phyloP scores from a whole-genome alignment of 2,113 vertebrate genomes.

The Geothlypis trichas region DNA sequence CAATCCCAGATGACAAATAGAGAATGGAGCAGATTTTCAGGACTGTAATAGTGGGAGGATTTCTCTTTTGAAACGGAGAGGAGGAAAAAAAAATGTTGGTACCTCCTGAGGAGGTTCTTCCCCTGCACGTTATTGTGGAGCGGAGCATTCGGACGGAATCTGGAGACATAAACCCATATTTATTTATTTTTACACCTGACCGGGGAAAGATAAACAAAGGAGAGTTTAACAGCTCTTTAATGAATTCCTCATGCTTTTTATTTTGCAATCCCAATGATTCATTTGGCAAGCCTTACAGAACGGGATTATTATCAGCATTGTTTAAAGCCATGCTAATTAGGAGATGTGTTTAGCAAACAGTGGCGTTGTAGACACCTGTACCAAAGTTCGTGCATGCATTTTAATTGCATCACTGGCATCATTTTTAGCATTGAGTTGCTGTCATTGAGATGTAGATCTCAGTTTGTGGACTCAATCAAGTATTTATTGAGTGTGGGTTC shows the following conservation, averaged over 20 bases:
- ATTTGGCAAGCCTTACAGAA: conserved; percentile 19
- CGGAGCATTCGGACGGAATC: neutral
- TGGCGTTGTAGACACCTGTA: conserved; percentile 62
- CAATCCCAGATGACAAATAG: conserved; percentile 64
- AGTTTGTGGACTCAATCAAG: neutral
- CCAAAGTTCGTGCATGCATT: neutral
- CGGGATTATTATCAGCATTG: conserved; percentile 59
- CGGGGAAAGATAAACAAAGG: conserved; percentile 69
- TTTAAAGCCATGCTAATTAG: conserved; percentile 71
- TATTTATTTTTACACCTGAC: conserved; percentile 57
- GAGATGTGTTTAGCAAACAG: conserved; percentile 14
- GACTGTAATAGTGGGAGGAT: conserved; percentile 30
- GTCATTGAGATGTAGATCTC: neutral
- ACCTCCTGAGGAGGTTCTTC: conserved; percentile 9
- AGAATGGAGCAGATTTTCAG: conserved; percentile 53
- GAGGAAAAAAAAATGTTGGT: neutral
- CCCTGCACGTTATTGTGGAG: neutral
- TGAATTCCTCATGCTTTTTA: conserved; percentile 49
- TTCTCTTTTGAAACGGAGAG: neutral
- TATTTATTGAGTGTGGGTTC: neutral
- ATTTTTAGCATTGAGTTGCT: neutral
- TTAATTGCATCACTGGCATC: neutral
- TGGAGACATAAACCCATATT: neutral
- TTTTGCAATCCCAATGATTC: conserved; percentile 50
- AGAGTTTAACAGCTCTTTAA: conserved; percentile 66